Base-by-base conservation (phyloP, 1,140 invertebrate genomes). In the Stegodyphus dumicola region DNA sequence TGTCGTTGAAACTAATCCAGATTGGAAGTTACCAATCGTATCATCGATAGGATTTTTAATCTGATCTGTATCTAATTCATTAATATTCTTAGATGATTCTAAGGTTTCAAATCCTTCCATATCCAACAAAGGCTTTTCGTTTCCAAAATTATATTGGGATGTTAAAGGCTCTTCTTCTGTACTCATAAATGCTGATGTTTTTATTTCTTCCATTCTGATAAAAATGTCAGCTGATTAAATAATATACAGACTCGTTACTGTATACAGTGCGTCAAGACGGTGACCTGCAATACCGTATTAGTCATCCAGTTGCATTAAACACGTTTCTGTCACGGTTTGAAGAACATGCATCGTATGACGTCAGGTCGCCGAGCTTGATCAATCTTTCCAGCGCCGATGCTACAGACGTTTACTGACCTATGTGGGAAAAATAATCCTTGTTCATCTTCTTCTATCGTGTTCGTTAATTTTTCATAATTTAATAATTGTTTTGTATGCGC, bases 251-350 rank as follows among this genome's bases (percentile, higher is more conserved):
- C n/a, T 77, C 65, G 48, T 53, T 56, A 33, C 49, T 13, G 33
- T 18, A 18, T 73, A 49, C 13, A 5, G 18, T n/a, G 54, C 67
- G 78, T 73, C 49, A 64, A 66, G 18, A 53, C 67, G 77, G 66
- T 60, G 49, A 56, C 54, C 54, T 64, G 15, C 71, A 65, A 18
- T 69, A 56, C 74, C 60, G 74, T 18, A 85, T 85, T 85, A 85
- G 73, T 85, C 81, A 85, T 85, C 74, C 73, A 85, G 81, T 85
- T 67, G 48, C 81, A 53, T 48, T 48, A 83, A 85, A 85, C 81
- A 85, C 81, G 81, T 85, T 85, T 85, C 81, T 85, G 73, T 85
- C 81, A 85, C 81, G 81, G 73, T 67, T 76, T 85, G 49, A 67
- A 75, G 81, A 85, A 85, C 81, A 85, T 85, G 73, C 81, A 85